phyloP scores from a whole-genome alignment of 2,888 invertebrate genomes.

The Calephelis perditalis region DNA sequence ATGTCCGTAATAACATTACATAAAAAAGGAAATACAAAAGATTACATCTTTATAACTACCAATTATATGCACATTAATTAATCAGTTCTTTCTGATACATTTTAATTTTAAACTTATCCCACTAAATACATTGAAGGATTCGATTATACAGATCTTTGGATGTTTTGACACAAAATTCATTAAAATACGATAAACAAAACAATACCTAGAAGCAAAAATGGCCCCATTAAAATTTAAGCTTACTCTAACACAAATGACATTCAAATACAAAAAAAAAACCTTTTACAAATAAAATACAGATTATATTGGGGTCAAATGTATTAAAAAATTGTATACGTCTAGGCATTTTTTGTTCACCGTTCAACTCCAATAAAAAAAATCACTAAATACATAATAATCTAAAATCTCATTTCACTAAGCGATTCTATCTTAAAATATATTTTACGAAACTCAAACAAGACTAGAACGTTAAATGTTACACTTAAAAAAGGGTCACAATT shows the following conservation, averaged over 20 bases:
- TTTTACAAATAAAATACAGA: no score
- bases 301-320: no score
- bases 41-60: neutral
- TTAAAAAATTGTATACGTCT: no score
- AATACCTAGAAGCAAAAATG: no score
- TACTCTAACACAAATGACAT: no score
- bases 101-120: slow-evolving; percentile 25
- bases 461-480: slow-evolving; percentile 63
- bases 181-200: neutral
- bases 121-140: slow-evolving; percentile 26
- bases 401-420: slow-evolving; percentile 34
- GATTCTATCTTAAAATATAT: slow-evolving; percentile 33
- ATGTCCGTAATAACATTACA: slow-evolving; percentile 5
- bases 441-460: slow-evolving; percentile 57
- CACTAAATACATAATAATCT: slow-evolving; percentile 10
- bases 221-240: no score
- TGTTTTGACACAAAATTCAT: slow-evolving; percentile 18
- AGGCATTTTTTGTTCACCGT: no score
- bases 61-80: slow-evolving; percentile 18
- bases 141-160: slow-evolving; percentile 37
- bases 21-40: slow-evolving; percentile 7
- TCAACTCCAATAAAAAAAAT: slow-evolving; percentile 6
- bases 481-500: slow-evolving; percentile 24
- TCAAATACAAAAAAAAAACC: no score
- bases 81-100: slow-evolving; percentile 34